Evolutionary conservation across 2,113 vertebrate species (phyloP).

Genomic region (Anseranas semipalmata): DNA sequence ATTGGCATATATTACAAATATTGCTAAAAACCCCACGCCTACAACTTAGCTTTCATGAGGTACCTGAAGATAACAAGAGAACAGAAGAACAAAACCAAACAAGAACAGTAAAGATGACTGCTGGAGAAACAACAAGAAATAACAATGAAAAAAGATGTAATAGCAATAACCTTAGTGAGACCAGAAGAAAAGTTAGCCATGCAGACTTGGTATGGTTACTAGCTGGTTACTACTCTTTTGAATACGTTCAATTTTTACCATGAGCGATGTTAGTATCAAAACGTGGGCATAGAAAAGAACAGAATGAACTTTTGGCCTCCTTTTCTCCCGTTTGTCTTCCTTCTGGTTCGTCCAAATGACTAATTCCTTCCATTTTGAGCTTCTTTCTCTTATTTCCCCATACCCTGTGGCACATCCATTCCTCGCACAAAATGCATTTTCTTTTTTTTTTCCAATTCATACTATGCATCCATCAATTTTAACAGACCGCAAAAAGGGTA

Average conservation of each 20-base stretch:
- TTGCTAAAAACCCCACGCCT: neutral
- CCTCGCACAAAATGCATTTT: fast-evolving
- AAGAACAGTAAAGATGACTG: neutral
- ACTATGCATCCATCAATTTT: neutral
- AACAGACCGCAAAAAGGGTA: neutral
- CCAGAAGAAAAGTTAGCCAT: neutral
- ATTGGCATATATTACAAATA: neutral
- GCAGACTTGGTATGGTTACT: neutral
- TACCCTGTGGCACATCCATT: neutral
- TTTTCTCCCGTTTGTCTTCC: neutral
- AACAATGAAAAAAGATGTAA: neutral
- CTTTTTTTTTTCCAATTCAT: neutral
- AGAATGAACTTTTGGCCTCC: neutral
- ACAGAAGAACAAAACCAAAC: neutral
- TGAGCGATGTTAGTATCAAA: neutral
- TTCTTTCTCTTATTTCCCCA: neutral
- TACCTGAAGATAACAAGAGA: neutral
- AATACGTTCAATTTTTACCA: neutral
- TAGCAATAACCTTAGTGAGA: neutral
- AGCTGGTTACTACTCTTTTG: neutral
- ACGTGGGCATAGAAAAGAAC: neutral
- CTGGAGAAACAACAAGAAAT: neutral
- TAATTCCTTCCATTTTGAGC: neutral
- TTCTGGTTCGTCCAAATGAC: neutral
- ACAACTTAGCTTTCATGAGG: neutral